Evolutionary conservation across 2,888 invertebrate species (phyloP).

Genomic region (Mesoligia furuncula): DNA sequence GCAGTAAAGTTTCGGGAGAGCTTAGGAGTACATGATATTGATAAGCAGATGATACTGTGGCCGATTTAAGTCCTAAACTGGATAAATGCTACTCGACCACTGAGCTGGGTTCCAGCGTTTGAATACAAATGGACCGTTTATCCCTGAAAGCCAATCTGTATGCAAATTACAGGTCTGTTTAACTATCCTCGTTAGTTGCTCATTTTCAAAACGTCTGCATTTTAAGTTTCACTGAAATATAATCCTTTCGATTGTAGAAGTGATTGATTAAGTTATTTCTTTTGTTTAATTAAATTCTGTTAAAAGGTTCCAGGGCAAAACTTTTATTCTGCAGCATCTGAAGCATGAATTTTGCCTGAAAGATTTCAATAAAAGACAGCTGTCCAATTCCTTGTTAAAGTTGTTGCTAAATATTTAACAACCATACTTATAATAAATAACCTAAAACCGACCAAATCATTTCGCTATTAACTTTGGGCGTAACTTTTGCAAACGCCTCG

Average conservation of each 20-base stretch:
- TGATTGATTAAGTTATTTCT: conserved; percentile 53
- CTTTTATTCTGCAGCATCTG: not conserved
- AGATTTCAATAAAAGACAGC: conserved; percentile 18
- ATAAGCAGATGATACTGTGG: conserved; percentile 79
- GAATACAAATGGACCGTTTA: conserved; percentile 90
- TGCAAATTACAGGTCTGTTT: conserved; percentile 89
- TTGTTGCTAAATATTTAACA: conserved; percentile 28
- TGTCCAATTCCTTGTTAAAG: conserved; percentile 30
- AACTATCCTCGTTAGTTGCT: conserved; percentile 90
- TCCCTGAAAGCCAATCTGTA: conserved; percentile 90
- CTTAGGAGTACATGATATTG: conserved; percentile 69
- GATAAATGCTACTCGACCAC: conserved; percentile 87
- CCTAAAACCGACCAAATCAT: conserved; percentile 61
- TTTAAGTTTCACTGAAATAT: conserved; percentile 78
- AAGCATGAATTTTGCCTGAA: conserved; percentile 14
- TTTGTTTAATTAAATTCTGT: conserved; percentile 11
- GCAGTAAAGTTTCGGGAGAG: conserved; percentile 40
- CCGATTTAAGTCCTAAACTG: conserved; percentile 86
- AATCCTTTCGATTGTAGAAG: conserved; percentile 68
- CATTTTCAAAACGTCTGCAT: conserved; percentile 88
- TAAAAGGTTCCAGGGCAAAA: not conserved
- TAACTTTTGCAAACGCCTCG: conserved; percentile 68
- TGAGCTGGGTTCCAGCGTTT: conserved; percentile 86
- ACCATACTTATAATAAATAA: conserved; percentile 49
- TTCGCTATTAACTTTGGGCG: conserved; percentile 68